Conservation (phyloP, 2,888 invertebrate genomes). For the Cremastinae sp. region DNA sequence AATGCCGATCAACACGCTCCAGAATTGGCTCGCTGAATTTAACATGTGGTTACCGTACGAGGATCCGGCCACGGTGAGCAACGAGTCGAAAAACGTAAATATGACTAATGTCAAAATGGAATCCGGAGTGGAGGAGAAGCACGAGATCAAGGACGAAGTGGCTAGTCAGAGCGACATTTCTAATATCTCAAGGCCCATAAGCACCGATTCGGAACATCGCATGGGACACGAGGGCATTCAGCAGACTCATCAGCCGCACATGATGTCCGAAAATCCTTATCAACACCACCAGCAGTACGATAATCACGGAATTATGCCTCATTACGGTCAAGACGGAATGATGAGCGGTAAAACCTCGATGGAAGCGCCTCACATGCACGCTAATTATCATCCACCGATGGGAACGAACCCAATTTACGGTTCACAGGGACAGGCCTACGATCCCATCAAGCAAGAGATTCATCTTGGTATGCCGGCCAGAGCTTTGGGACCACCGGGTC, state of each 20-base stretch:
- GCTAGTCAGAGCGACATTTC: conserved; percentile 73
- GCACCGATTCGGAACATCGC: conserved; percentile 70
- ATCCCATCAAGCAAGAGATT: conserved; percentile 69
- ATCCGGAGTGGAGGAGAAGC: conserved; percentile 67
- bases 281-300: conserved; percentile 70
- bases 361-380: conserved; percentile 66
- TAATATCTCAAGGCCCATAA: conserved; percentile 72
- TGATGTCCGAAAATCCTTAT: conserved; percentile 67
- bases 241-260: conserved; percentile 66
- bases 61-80: conserved; percentile 74
- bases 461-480: conserved; percentile 66
- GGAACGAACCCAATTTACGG: conserved; percentile 70
- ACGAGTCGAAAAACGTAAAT: conserved; percentile 50
- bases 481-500: conserved; percentile 49
- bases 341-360: conserved; percentile 67
- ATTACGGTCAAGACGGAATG: conserved; percentile 67
- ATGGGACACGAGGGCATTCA: conserved; percentile 67
- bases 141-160: conserved; percentile 76
- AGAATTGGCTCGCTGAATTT: conserved; percentile 98
- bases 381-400: conserved; percentile 70
- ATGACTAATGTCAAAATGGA: conserved; percentile 67
- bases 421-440: conserved; percentile 63
- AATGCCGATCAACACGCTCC: conserved; percentile 99
- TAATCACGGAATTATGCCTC: conserved; percentile 67
- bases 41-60: conserved; percentile 97